phyloP scores from a whole-genome alignment of 2,888 invertebrate genomes.

The Stomorhina lunata region DNA sequence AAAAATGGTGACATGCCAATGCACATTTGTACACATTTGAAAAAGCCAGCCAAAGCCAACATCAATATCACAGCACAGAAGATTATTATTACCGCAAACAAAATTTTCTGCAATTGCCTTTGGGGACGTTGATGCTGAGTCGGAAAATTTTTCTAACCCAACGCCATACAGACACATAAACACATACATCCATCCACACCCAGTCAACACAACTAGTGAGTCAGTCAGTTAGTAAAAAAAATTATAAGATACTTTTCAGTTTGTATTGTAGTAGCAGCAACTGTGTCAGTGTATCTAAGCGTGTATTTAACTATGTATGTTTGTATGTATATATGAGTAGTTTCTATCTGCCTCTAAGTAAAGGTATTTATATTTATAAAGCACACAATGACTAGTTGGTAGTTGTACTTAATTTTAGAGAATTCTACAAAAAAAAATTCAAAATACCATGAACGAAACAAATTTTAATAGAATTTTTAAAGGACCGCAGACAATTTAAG shows the following conservation, averaged over 20 bases:
- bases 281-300: not conserved
- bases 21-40: too few species aligned
- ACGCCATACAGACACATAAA: constrained; percentile 7
- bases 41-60: not conserved
- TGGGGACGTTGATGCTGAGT: constrained; percentile 3
- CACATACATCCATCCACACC: not conserved
- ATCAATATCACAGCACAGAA: not conserved
- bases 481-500: too few species aligned
- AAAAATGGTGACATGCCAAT: not conserved
- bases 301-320: not conserved
- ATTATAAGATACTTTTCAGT: not conserved
- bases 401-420: not conserved
- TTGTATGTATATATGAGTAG: too few species aligned
- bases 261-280: constrained; percentile 8
- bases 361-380: not conserved
- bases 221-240: constrained; percentile 2
- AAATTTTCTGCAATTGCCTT: constrained; percentile 25
- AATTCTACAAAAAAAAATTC: not conserved
- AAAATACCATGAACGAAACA: not conserved
- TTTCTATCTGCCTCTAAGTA: not conserved
- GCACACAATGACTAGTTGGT: not conserved
- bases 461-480: too few species aligned
- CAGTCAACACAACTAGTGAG: not conserved
- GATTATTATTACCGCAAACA: constrained; percentile 27
- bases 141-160: constrained; percentile 15